These are phyloP conservation scores for Anthophora plumipes DNA, from an alignment of 2,888 invertebrate genomes.

Conservation along the genomic window DNA sequence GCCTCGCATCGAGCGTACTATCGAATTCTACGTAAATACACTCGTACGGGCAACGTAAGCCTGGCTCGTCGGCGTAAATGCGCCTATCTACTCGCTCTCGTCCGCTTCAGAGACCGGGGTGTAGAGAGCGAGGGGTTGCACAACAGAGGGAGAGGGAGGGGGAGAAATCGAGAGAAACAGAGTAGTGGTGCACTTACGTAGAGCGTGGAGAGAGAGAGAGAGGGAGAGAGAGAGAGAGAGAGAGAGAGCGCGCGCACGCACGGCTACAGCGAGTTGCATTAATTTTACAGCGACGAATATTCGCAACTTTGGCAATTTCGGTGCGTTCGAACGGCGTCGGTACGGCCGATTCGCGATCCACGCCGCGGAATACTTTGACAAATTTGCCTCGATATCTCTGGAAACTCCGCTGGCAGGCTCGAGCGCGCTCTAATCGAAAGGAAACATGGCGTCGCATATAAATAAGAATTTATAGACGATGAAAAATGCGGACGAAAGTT, in stretches of 20 bases:
- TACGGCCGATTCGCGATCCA: slow-evolving; percentile 48
- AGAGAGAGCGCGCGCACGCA: slow-evolving; percentile 27
- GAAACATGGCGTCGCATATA: slow-evolving; percentile 83
- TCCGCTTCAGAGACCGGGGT: slow-evolving; percentile 37
- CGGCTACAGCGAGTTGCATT: slow-evolving; percentile 60
- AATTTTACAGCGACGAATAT: slow-evolving; percentile 68
- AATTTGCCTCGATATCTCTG: slow-evolving; percentile 71
- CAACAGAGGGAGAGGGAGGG: slow-evolving; percentile 11
- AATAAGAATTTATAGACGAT: slow-evolving; percentile 84
- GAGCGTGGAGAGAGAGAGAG: slow-evolving; percentile 3
- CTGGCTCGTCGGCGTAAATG: slow-evolving; percentile 62
- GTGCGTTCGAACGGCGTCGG: slow-evolving; percentile 52
- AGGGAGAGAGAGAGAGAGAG: slow-evolving; percentile 19
- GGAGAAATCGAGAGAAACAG: not conserved
- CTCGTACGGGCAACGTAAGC: slow-evolving; percentile 74
- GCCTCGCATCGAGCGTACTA: slow-evolving; percentile 78
- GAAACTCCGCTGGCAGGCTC: slow-evolving; percentile 66
- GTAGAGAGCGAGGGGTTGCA: slow-evolving; percentile 33
- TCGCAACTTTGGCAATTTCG: slow-evolving; percentile 71
- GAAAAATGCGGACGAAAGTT: slow-evolving; percentile 82
- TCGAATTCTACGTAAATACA: slow-evolving; percentile 82
- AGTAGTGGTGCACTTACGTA: too few species aligned
- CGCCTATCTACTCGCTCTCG: slow-evolving; percentile 48
- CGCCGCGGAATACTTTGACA: slow-evolving; percentile 73
- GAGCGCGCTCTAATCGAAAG: slow-evolving; percentile 79